Base-by-base conservation (phyloP, 2,113 vertebrate species). In the Corythoichthys intestinalis region DNA sequence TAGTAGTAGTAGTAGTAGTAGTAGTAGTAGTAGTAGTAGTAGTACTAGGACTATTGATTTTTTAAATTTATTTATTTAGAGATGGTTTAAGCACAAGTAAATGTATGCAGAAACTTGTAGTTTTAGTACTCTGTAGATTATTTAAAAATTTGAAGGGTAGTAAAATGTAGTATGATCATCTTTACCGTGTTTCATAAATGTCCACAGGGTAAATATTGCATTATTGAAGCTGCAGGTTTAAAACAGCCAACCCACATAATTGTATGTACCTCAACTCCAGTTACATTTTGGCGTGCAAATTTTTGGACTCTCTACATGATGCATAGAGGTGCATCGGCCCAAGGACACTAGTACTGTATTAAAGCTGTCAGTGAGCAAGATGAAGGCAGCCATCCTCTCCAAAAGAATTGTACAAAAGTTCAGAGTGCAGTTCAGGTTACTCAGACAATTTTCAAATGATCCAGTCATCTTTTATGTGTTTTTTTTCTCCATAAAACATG, bases 381-480 rank as follows among this genome's bases (percentile, higher is more conserved):
- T 73, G 69, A 69, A 76, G 62, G 73, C 60, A 66, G 56, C 65
- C 73, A 75, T 75, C 64, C 71, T 68, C 71, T 63, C 78, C 70
- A 44, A 75, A 76, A 77, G 39, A 65, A 52, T 12, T 74, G 67
- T 67, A 77, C 47, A 35, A 72, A 57, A 75, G 73, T 38, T 9
- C n/a, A 50, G 38, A 35, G 20, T 28, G 60, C 67, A 65, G 76
- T 76, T 88, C 70, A 64, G 61, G 70, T 86, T 85, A 85, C 81
- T 60, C n/a, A 48, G 17, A 70, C 73, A 73, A 67, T 78, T 74
- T 69, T 77, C 63, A 74, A 75, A 76, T 69, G 3, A 6, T 56
- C 20, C 9, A 13, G 65, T 78, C 68, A 72, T 64, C 10, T 61
- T 78, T 77, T 74, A 77, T 35, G 62, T 66, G 68, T 80, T 76